Evolutionary conservation across 2,888 invertebrate genomes (phyloP), one percentile per base, ranked within the genome.

Genomic region (Rambutsinella grinnellia): DNA sequence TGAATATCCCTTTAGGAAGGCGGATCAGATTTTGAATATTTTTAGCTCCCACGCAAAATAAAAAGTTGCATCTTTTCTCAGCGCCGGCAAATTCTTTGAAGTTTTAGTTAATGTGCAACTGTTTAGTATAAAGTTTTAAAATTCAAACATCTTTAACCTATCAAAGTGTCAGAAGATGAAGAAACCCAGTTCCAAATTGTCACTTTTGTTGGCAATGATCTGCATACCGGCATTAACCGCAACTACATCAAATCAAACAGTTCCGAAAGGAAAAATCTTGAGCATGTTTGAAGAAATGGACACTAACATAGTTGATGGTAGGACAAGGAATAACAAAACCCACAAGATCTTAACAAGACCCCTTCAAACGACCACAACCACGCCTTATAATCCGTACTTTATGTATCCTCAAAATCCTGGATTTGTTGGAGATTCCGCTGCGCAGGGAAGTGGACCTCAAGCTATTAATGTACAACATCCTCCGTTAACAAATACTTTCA

Each of bases 381-480:
- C 63, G 2, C 66, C 47, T 23, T 26, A 66, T 36, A 61, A 66
- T 27, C 67, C 74, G 0, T 67, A 74, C 17, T 71, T 46, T 27
- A 44, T 61, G 23, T 58, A 71, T 44, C 71, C 71, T 1, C 58
- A 65, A 57, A 58, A 26, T 44, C 57, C 63, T 3, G 71, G 58
- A 5, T 71, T 65, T 58, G 28, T 21, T 6, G 65, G 56, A 51
- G 77, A 79, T 54, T 62, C 44, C 6, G 57, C 58, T 5, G 68
- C 71, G 8, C 79, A 79, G 62, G 79, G 75, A 53, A 79, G 79
- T 68, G 71, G 71, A 24, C 65, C 47, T 19, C 71, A 75, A 17
- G 62, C 71, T 1, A n/a, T n/a, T n/a, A 65, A 72, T 53, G 28
- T 65, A 15, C 77, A 67, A 21, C 68, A 68, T 8, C 69, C 72